phyloP scores from a whole-genome alignment of 2,888 invertebrate species.

The Parthenolecanium corni region DNA sequence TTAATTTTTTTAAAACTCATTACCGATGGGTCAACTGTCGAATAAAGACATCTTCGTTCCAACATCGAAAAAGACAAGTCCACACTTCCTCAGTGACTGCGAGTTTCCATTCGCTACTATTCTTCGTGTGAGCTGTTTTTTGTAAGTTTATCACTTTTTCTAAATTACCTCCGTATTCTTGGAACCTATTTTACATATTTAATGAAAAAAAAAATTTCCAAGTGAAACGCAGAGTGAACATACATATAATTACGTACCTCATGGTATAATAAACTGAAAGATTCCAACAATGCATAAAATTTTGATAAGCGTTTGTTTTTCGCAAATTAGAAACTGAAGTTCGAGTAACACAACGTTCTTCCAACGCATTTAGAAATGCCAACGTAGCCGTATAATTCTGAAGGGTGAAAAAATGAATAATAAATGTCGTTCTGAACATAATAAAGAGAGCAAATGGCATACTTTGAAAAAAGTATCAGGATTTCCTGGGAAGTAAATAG shows the following conservation, averaged over 20 bases:
- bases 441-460: slow-evolving; percentile 29
- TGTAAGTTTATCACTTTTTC: slow-evolving; percentile 41
- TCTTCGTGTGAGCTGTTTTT: slow-evolving; percentile 27
- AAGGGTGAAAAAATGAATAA: background rate
- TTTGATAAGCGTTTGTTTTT: slow-evolving; percentile 58
- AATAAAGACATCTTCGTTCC: slow-evolving; percentile 68
- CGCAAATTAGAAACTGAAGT: slow-evolving; percentile 50
- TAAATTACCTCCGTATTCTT: slow-evolving; percentile 70
- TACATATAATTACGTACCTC: slow-evolving; percentile 43
- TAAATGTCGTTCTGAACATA: background rate
- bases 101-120: slow-evolving; percentile 33
- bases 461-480: slow-evolving; percentile 70
- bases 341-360: slow-evolving; percentile 49
- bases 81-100: slow-evolving; percentile 43
- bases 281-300: slow-evolving; percentile 79
- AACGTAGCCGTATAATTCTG: slow-evolving; percentile 65
- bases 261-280: slow-evolving; percentile 94
- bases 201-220: background rate
- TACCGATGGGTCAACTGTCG: slow-evolving; percentile 55
- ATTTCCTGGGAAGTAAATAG: slow-evolving; percentile 85
- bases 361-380: slow-evolving; percentile 60
- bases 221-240: no score
- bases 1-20: background rate
- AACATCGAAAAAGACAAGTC: slow-evolving; percentile 50
- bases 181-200: slow-evolving; percentile 61